phyloP scores from a whole-genome alignment of 2,888 invertebrate genomes.

The Sceliomorpha sp. region DNA sequence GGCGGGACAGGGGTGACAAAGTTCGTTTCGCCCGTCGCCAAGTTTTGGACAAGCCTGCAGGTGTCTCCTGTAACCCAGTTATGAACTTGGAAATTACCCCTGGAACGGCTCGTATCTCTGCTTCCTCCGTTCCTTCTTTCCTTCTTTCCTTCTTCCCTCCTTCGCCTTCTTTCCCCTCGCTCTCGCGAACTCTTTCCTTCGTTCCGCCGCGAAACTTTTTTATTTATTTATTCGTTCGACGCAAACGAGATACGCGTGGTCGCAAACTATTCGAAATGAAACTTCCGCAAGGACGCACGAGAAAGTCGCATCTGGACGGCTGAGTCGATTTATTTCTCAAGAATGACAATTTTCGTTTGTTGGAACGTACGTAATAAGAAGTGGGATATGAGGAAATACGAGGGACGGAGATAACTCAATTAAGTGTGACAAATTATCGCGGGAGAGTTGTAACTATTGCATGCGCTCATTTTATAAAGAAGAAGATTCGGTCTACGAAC shows the following conservation, averaged over 20 bases:
- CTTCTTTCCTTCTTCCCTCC: constrained; percentile 22
- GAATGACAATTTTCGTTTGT: too few relatives aligned
- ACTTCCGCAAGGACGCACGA: too few relatives aligned
- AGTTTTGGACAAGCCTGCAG: constrained; percentile 47
- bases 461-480: too few relatives aligned
- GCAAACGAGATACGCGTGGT: constrained; percentile 22
- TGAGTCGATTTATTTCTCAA: too few relatives aligned
- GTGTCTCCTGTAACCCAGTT: constrained; percentile 47
- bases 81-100: constrained; percentile 44
- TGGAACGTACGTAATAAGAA: too few relatives aligned
- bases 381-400: too few relatives aligned
- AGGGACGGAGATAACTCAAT: too few relatives aligned
- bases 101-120: constrained; percentile 1
- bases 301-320: too few relatives aligned
- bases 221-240: constrained; percentile 40
- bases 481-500: too few relatives aligned
- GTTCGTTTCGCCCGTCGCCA: constrained; percentile 38
- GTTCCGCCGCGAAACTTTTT: constrained; percentile 22
- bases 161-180: not conserved
- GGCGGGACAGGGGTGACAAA: constrained; percentile 12
- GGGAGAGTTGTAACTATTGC: too few relatives aligned
- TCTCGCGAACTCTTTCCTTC: constrained; percentile 5
- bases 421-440: too few relatives aligned
- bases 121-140: not conserved
- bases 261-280: constrained; percentile 17